Evolutionary conservation across 2,113 vertebrate species (phyloP), one percentile per base, ranked within the genome.

Genomic region (Hypomesus transpacificus): DNA sequence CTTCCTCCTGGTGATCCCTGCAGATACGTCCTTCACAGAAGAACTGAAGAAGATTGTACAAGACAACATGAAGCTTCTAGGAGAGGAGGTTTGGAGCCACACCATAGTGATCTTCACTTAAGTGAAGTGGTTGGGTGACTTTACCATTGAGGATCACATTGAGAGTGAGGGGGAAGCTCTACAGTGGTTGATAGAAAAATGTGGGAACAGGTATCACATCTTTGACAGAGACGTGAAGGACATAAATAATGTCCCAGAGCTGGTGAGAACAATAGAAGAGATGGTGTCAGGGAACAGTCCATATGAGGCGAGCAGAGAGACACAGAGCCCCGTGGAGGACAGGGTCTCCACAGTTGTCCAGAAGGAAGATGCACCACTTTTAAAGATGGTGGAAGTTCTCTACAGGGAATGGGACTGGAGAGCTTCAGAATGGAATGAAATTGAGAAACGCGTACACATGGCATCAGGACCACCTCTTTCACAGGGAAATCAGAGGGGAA

Each of bases 21-120:
- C 46, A 21, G 71, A 65, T 57, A 68, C 65, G 1, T 21, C 58
- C 9, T 75, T 75, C 26, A 57, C 66, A 6, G 53, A 54, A 11
- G 50, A 68, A 34, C 65, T 69, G 39, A 26, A 13, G 67, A 61
- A 16, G 14, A 20, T 54, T 14, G 22, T 62, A 6, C 28, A 63
- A 20, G 66, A 75, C 46, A 68, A 68, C 24, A 61, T 69, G 57
- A 53, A n/a, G 31, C 50, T 58, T 9, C 46, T 75, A 2, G 66
- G 73, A 16, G 66, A 69, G n/a, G 22, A 24, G 5, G 66, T 62
- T 26, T 63, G 66, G 73, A 56, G 14, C 53, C 21, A 63, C 57
- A 75, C 66, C 31, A 75, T 75, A 20, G 66, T 69, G 14, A 39
- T 75, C 5, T 75, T 75, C 26, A 62, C 66, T 16, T n/a, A n/a